Base-by-base conservation (phyloP, 2,113 vertebrate species). In the Cyprinodon variegatus region DNA sequence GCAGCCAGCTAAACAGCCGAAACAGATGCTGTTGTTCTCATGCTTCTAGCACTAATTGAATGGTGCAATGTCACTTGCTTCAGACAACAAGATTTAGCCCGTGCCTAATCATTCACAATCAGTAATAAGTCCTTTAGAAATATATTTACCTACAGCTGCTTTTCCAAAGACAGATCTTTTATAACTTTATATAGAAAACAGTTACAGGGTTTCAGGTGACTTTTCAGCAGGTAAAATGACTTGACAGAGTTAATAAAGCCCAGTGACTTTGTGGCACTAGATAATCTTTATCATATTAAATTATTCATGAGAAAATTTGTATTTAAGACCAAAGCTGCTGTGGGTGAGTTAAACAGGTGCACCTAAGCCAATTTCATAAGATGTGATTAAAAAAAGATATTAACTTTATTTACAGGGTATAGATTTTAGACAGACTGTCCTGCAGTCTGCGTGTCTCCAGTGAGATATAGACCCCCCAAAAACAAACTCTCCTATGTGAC, bases 301-400 rank as follows among this genome's bases (percentile, higher is more conserved):
- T 86, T 87, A 84, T 83, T 87, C 76, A 86, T 80, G 78, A 85
- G 65, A 81, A 53, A 69, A 82, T 76, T 84, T 72, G 78, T 77
- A 72, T 82, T 79, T 85, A 75, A 79, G 76, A 72, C 37, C 70
- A 72, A 20, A 77, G 61, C 43, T 68, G 77, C 60, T 77, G 12
- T 82, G 73, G 46, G 59, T 61, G n/a, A 62, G 75, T 76, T 73
- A 73, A 41, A 70, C 71, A 76, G 77, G 82, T 85, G 76, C 64
- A 74, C 66, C 20, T 57, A n/a, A 57, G 73, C 61, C 29, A 65
- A 60, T 46, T 66, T 38, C 46, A 79, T 46, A 46, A 75, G 29
- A 69, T 62, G 53, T 29, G 53, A 62, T 20, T 75, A 59, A 70
- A 57, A 41, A 37, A 41, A 37, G 3, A 68, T 60, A 61, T 41